These are phyloP conservation scores for Chondrosia reniformis DNA, from an alignment of 37 sponge, comb jelly and placozoan genomes.

Conservation along the genomic window DNA sequence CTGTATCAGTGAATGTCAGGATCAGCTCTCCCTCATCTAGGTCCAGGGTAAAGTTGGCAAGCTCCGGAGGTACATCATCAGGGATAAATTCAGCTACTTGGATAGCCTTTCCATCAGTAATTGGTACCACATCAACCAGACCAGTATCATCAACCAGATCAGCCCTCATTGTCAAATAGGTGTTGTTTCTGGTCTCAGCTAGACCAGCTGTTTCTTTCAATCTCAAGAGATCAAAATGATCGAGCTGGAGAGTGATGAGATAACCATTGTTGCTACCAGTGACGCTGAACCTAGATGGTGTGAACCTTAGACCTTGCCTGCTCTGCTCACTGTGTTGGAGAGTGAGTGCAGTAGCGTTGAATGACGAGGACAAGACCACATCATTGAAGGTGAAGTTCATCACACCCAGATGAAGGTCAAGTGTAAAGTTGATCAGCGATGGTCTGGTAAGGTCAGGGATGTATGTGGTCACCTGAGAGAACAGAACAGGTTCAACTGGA, in stretches of 20 bases:
- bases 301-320: constrained; percentile 46
- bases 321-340: constrained; percentile 58
- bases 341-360: constrained; percentile 77
- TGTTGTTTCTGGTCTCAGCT: constrained; percentile 53
- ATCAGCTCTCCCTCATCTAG: constrained; percentile 55
- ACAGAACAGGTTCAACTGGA: constrained; percentile 21
- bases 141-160: constrained; percentile 75
- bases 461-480: constrained; percentile 24
- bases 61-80: constrained; percentile 64
- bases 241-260: constrained; percentile 60
- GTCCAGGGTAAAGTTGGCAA: constrained; percentile 69
- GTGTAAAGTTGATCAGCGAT: constrained; percentile 53
- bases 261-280: constrained; percentile 82
- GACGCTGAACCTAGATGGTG: constrained; percentile 42
- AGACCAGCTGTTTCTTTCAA: constrained; percentile 77
- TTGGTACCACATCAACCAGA: constrained; percentile 76
- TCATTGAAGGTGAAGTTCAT: constrained; percentile 83
- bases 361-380: constrained; percentile 63
- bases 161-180: constrained; percentile 79
- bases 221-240: constrained; percentile 72
- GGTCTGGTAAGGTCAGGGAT: constrained; percentile 73
- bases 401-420: constrained; percentile 66
- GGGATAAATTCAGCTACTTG: constrained; percentile 49
- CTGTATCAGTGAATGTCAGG: constrained; percentile 83
- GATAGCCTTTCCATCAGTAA: constrained; percentile 78